Evolutionary conservation across 2,113 vertebrate species (phyloP).

Genomic region (Ibidorhyncha struthersii): DNA sequence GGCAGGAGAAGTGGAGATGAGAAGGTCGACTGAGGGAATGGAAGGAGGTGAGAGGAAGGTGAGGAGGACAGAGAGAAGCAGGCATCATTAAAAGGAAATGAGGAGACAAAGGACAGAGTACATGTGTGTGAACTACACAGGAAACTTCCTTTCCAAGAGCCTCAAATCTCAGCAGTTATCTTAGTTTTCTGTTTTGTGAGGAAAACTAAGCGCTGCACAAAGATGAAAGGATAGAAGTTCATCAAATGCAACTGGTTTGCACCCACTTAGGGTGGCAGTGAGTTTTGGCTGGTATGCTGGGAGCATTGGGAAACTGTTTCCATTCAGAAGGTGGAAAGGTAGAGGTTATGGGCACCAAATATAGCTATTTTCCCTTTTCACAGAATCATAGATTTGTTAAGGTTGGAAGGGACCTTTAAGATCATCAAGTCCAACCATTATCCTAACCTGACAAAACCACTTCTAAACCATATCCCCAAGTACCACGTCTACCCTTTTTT

Average conservation of each 20-base stretch:
- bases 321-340: neutral
- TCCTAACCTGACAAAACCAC: too few species aligned
- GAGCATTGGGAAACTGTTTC: neutral
- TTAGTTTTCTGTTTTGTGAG: neutral
- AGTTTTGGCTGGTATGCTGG: neutral
- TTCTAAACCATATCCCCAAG: too few species aligned
- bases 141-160: neutral
- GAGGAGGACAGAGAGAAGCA: neutral
- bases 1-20: neutral
- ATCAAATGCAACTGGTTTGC: neutral
- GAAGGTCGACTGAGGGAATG: neutral
- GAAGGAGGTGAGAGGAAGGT: neutral
- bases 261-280: neutral
- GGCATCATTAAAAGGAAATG: neutral
- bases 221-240: neutral
- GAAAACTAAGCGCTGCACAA: neutral
- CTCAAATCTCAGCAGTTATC: neutral
- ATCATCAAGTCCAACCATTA: too few species aligned
- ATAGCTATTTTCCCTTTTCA: neutral
- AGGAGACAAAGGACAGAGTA: neutral
- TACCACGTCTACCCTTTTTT: too few species aligned
- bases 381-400: too few species aligned
- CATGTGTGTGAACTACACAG: fast-evolving
- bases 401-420: too few species aligned
- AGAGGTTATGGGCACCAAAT: neutral